Evolutionary conservation across 1,140 invertebrate genomes (phyloP), one percentile per base, ranked within the genome.

Genomic region (Diorhabda carinulata): DNA sequence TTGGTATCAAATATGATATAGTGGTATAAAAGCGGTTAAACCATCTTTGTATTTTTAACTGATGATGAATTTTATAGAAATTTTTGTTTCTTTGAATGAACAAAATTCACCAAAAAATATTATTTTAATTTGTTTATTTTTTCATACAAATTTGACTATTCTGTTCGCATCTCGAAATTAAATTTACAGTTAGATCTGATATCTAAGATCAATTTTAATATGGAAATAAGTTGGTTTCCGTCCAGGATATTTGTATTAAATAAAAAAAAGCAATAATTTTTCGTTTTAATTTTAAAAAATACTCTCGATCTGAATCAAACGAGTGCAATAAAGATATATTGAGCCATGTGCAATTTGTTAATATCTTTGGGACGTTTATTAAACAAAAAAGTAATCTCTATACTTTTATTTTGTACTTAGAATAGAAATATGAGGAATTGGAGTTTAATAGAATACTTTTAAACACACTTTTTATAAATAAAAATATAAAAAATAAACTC

Each of bases 371-470:
- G 42, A 58, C 56, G 25, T 66, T 66, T 66, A 58, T 59, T 66
- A 8, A 7, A 66, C 25, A 25, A 25, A 25, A 25, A 25, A 66
- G 41, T 57, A 67, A 59, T 67, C 66, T 68, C 47, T 70, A 64
- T 68, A 64, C 65, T 59, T 64, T 67, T 67, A 25, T 71, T 61
- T 67, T 71, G 70, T 71, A 71, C 70, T 71, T 71, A 71, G 70
- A 68, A 56, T 70, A 70, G 64, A 70, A 40, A 62, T 47, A 52
- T 65, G 57, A n/a, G 9, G 57, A 25, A 57, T 52, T 52, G 47
- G 2, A 52, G 47, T 52, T 52, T 6, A 52, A 8, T 3, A 52
- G 6, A 52, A 6, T 6, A 52, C n/a, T 8, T n/a, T 8, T 8
- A 52, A 52, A 52, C 6, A 8, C n/a, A 52, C 47, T 6, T n/a